phyloP scores from a whole-genome alignment of 1,140 invertebrate species.

The Whitmania pigra region DNA sequence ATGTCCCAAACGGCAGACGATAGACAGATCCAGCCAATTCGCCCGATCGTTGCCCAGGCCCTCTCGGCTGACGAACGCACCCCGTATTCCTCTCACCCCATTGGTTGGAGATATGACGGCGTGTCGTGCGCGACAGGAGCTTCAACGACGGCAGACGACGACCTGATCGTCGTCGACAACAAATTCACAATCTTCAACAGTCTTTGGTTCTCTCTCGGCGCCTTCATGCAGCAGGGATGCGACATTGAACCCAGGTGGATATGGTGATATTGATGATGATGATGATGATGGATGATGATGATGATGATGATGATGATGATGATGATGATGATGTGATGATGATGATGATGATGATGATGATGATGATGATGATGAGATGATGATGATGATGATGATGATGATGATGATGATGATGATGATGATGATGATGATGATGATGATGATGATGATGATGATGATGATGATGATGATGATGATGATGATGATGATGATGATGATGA shows the following conservation, averaged over 20 bases:
- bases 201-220: slow-evolving; percentile 77
- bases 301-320: not conserved
- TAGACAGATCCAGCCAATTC: too few relatives aligned
- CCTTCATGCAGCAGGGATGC: slow-evolving; percentile 92
- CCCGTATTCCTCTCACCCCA: slow-evolving; percentile 52
- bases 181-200: slow-evolving; percentile 62
- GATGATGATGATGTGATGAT: slow-evolving; percentile 10
- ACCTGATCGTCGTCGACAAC: slow-evolving; percentile 58
- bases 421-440: slow-evolving; percentile 8
- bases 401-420: not conserved
- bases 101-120: slow-evolving; percentile 66
- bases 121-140: slow-evolving; percentile 20
- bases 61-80: slow-evolving; percentile 75
- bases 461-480: not conserved
- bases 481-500: slow-evolving; percentile 11
- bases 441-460: not conserved
- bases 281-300: slow-evolving; percentile 6
- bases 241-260: slow-evolving; percentile 74
- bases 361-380: not conserved
- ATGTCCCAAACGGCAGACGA: too few relatives aligned
- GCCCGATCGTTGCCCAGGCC: too few relatives aligned
- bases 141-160: slow-evolving; percentile 32
- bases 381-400: slow-evolving; percentile 5
- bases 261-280: not conserved
- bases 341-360: not conserved